Conservation (phyloP, 2,888 invertebrate genomes). For the Lasioglossum vierecki region DNA sequence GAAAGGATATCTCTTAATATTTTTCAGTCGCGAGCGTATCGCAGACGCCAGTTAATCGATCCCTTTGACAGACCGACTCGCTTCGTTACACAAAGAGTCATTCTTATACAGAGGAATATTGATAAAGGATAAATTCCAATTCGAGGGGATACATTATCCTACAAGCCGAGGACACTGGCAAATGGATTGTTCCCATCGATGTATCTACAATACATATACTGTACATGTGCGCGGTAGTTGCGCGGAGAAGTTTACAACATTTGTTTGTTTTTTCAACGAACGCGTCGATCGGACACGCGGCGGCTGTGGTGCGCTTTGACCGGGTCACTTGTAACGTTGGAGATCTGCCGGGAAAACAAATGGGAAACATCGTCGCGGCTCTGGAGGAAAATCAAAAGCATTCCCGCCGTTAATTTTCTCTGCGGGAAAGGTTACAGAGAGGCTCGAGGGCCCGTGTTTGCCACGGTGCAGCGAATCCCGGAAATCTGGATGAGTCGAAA, state of each 20-base stretch:
- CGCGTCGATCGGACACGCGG: not conserved
- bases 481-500: slow-evolving; percentile 21
- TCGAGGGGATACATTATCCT: slow-evolving; percentile 18
- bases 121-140: slow-evolving; percentile 14
- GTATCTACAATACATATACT: not conserved
- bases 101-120: slow-evolving; percentile 11
- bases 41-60: slow-evolving; percentile 25
- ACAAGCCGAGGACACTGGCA: not conserved
- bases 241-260: not conserved
- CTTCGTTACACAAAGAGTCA: slow-evolving; percentile 3
- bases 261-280: not conserved
- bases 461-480: slow-evolving; percentile 9
- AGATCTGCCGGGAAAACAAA: slow-evolving; percentile 19
- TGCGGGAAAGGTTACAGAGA: not conserved
- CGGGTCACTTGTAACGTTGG: slow-evolving; percentile 2
- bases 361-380: slow-evolving; percentile 1
- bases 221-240: not conserved
- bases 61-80: slow-evolving; percentile 1
- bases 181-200: not conserved
- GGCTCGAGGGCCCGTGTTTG: not conserved
- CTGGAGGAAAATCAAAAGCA: slow-evolving; percentile 33
- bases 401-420: slow-evolving; percentile 32
- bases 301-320: slow-evolving; percentile 6
- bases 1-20: slow-evolving; percentile 2
- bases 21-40: slow-evolving; percentile 19